Evolutionary conservation across 1,140 invertebrate genomes (phyloP).

Genomic region (Ditylenchus dipsaci): DNA sequence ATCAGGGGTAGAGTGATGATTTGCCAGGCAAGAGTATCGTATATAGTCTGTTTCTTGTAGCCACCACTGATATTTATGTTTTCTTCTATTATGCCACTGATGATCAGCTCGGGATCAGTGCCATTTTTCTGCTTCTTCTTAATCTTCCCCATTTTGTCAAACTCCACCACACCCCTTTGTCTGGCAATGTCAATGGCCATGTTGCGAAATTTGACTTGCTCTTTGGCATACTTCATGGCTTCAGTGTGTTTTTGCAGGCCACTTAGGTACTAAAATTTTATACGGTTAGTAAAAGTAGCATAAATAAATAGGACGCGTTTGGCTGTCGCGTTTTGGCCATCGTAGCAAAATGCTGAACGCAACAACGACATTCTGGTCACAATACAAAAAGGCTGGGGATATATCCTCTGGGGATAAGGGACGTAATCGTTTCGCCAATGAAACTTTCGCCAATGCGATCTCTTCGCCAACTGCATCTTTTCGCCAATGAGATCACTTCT

Average conservation of each 20-base stretch:
- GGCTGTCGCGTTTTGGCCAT: too few relatives aligned
- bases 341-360: too few relatives aligned
- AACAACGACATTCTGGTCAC: too few relatives aligned
- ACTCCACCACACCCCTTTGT: conserved; percentile 66
- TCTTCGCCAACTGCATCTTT: too few relatives aligned
- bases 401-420: too few relatives aligned
- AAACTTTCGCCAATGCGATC: too few relatives aligned
- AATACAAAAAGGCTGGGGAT: too few relatives aligned
- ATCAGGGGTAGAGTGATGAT: conserved; percentile 73
- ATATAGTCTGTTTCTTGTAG: conserved; percentile 71
- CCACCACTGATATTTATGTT: conserved; percentile 75
- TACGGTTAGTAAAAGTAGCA: too few relatives aligned
- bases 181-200: conserved; percentile 75
- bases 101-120: conserved; percentile 74
- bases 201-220: conserved; percentile 77
- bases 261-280: conserved; percentile 61
- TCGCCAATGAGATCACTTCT: too few relatives aligned
- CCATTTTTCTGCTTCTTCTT: conserved; percentile 69
- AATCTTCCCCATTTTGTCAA: conserved; percentile 61
- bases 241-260: conserved; percentile 68
- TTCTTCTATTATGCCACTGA: conserved; percentile 75
- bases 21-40: conserved; percentile 76
- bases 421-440: too few relatives aligned
- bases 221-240: conserved; percentile 78
- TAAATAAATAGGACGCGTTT: too few relatives aligned